Conservation (phyloP, 2,797 vertebrate species). For the Sebastes paucispinis region DNA sequence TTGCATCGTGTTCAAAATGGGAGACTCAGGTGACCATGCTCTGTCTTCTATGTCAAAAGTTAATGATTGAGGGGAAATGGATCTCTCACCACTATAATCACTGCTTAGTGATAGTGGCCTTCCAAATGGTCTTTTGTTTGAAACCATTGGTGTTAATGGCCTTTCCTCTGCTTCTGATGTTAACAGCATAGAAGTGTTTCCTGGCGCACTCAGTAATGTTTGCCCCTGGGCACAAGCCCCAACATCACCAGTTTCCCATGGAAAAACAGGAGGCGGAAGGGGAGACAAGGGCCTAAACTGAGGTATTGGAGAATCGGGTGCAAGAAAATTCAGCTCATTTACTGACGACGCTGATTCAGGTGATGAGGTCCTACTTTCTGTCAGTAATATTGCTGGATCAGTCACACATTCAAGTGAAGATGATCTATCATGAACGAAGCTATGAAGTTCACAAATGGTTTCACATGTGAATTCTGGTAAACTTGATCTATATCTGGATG, state of each 20-base stretch:
- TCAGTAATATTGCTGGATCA: constrained; percentile 25
- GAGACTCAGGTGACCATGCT: constrained; percentile 59
- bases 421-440: constrained; percentile 34
- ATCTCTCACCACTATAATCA: constrained; percentile 49
- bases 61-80: constrained; percentile 60
- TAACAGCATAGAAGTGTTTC: background rate
- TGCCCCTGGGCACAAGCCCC: background rate
- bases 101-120: constrained; percentile 66
- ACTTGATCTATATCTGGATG: background rate
- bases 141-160: constrained; percentile 71
- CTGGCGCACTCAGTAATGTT: constrained; percentile 5
- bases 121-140: constrained; percentile 73
- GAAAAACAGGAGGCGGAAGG: constrained; percentile 57
- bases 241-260: constrained; percentile 48
- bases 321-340: constrained; percentile 61
- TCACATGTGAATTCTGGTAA: constrained; percentile 34
- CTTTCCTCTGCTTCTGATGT: constrained; percentile 56
- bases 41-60: constrained; percentile 64
- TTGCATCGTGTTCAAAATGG: constrained; percentile 22
- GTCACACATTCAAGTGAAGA: constrained; percentile 49
- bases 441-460: constrained; percentile 1
- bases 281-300: constrained; percentile 73
- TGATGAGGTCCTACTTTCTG: constrained; percentile 64
- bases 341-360: constrained; percentile 63
- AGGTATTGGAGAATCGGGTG: constrained; percentile 63